Conservation (phyloP, 2,113 vertebrate species). For the Phaethornis superciliosus region DNA sequence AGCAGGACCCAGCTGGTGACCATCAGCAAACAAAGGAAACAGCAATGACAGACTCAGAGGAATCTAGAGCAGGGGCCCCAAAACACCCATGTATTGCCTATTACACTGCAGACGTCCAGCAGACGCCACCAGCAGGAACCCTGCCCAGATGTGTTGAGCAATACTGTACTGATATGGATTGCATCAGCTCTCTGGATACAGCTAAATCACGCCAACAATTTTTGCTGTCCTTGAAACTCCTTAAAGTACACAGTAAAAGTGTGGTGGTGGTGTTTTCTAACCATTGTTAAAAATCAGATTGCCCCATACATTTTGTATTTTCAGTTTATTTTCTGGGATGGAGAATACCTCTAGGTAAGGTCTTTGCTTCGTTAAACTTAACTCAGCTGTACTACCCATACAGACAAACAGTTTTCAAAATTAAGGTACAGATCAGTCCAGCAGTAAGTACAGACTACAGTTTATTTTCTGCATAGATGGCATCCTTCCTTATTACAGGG, state of each 20-base stretch:
- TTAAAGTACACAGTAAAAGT: not conserved
- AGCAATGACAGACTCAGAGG: not conserved
- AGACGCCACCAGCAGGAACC: not conserved
- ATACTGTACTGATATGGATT: constrained; percentile 21
- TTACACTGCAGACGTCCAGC: not conserved
- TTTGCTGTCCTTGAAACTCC: constrained; percentile 16
- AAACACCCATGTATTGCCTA: not conserved
- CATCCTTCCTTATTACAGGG: accelerated
- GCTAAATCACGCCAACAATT: not conserved
- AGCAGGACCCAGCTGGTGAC: not conserved
- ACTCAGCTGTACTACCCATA: not conserved
- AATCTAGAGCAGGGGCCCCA: not conserved
- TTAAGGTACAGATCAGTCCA: not conserved
- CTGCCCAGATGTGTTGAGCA: constrained; percentile 19
- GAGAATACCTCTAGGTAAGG: constrained; percentile 15
- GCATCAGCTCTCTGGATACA: constrained; percentile 11
- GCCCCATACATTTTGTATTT: not conserved
- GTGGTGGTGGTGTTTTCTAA: not conserved
- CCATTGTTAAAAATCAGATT: not conserved
- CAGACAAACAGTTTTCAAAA: not conserved
- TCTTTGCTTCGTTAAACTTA: not conserved
- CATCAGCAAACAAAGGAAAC: not conserved
- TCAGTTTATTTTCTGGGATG: not conserved
- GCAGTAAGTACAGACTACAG: not conserved
- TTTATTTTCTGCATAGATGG: not conserved